Evolutionary conservation across 2,113 vertebrate genomes (phyloP), one percentile per base, ranked within the genome.

Genomic region (Trogon surrucura): DNA sequence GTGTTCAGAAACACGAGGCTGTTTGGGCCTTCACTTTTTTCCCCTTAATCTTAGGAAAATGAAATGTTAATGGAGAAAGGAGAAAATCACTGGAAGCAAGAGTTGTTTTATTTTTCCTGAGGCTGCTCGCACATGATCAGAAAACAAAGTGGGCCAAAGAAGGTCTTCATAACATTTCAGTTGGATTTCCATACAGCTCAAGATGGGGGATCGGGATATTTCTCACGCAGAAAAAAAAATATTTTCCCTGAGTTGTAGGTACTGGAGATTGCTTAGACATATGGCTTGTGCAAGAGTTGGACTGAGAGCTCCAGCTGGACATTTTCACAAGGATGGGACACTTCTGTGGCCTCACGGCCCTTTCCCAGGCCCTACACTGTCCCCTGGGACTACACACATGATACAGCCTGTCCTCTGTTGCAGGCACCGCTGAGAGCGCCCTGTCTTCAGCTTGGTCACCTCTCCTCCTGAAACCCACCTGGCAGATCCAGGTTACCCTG

Each of bases 331-430:
- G 11, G 17, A 12, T 3, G 4, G 69, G 54, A 67, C 5, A n/a
- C 6, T 72, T 67, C 50, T 82, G 70, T 34, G 51, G 25, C 16
- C 11, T n/a, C 12, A 3, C 0, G 1, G 13, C 18, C 50, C 14
- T 72, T 85, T 88, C 29, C 74, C 58, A 77, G 44, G 11, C 54
- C 60, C 47, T 47, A 30, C 32, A 7, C 13, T 57, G 41, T 61
- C 41, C 48, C 29, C 16, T 0, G 2, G 21, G 53, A 62, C 5
- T 0, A 1, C 23, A 30, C 0, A 0, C 15, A 5, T n/a, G 29
- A 36, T 38, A n/a, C 26, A 85, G 66, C 30, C 38, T 44, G 44
- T n/a, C 32, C 26, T 69, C 34, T 5, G 1, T 12, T 79, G 23
- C 23, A 79, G 70, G 16, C 21, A 72, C 14, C 0, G 0, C 29